Percentiles rank a stretch among this genome's conserved stretches.
phyloP scores from a whole-genome alignment of 2,113 vertebrate genomes.

The Sitta europaea region DNA sequence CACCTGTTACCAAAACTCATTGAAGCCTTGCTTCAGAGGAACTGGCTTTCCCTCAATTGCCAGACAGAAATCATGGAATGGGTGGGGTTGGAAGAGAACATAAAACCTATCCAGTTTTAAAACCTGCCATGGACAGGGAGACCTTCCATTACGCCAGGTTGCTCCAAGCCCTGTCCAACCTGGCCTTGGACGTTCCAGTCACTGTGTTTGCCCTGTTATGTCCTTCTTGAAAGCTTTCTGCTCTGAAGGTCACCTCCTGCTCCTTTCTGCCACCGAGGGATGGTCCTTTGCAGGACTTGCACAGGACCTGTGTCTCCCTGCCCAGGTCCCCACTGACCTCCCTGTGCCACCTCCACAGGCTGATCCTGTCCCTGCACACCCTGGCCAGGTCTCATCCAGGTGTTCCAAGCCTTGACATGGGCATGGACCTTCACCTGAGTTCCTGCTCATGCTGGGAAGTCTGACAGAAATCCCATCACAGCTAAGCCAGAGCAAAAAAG shows the following conservation, averaged over 20 bases:
- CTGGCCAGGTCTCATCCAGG: not conserved
- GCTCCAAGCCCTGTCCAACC: rapidly evolving
- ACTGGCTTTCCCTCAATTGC: not conserved
- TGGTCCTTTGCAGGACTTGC: not conserved
- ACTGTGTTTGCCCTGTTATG: not conserved
- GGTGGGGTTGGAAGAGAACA: not conserved
- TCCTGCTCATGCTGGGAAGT: not conserved
- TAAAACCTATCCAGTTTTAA: not conserved
- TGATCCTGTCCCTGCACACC: not conserved
- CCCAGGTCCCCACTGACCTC: not conserved
- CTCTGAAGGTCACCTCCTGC: not conserved
- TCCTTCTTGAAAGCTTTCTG: not conserved
- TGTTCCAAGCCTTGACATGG: not conserved
- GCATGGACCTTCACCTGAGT: not conserved
- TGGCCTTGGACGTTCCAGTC: not conserved
- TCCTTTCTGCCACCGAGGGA: not conserved
- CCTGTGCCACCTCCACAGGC: not conserved
- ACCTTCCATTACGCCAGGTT: not conserved
- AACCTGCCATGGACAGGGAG: not conserved
- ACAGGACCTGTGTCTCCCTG: not conserved
- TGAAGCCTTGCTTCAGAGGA: not conserved
- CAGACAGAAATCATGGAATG: not conserved
- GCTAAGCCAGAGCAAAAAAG: not conserved
- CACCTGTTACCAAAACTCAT: not conserved
- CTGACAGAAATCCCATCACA: not conserved